A percentile compares a stretch with the other conserved stretches of the same genome.
phyloP scores from a whole-genome alignment of 2,888 invertebrate genomes.

The Patella ulyssiponensis region DNA sequence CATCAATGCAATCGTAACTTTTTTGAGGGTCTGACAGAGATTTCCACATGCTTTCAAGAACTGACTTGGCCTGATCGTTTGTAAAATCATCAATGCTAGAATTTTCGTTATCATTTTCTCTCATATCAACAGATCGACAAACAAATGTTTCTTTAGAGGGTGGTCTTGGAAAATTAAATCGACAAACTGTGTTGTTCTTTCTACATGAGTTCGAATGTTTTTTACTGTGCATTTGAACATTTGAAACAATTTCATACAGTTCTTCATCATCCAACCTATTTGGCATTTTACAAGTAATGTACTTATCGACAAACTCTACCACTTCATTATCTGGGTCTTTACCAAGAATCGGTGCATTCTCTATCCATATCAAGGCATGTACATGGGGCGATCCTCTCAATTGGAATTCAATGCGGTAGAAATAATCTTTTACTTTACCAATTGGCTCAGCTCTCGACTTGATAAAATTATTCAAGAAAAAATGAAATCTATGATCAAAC shows the following conservation, averaged over 20 bases:
- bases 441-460: background rate
- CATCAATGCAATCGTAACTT: background rate
- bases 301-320: too few species aligned
- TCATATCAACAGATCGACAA: background rate
- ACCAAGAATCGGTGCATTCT: background rate
- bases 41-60: conserved; percentile 14
- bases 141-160: conserved; percentile 25
- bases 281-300: too few species aligned
- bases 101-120: background rate
- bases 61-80: conserved; percentile 6
- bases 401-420: background rate
- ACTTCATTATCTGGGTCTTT: background rate
- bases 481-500: background rate
- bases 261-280: background rate
- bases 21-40: background rate
- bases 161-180: conserved; percentile 41
- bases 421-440: background rate
- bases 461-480: background rate
- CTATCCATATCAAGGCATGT: background rate
- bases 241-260: conserved; percentile 39
- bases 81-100: background rate
- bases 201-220: conserved; percentile 35
- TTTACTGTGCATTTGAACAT: conserved; percentile 30
- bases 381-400: background rate
- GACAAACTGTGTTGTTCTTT: conserved; percentile 32